Conservation (phyloP, 2,797 vertebrate species). For the Malurus leucopterus region DNA sequence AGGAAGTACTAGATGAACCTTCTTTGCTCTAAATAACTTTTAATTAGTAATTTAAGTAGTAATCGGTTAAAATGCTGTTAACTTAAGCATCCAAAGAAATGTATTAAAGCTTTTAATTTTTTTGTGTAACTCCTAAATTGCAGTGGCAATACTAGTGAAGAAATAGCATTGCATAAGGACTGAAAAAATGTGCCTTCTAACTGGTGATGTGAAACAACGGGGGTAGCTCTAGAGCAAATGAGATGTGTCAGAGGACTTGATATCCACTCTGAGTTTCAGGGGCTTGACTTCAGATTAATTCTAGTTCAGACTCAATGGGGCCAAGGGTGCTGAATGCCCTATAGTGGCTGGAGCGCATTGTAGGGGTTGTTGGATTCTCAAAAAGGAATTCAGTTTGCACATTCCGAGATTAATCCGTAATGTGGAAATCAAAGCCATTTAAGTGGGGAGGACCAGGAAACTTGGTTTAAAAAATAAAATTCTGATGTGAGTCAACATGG, state of each 20-base stretch:
- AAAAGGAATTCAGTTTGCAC: background rate
- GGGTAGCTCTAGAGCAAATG: background rate
- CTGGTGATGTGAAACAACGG: background rate
- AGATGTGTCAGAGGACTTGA: background rate
- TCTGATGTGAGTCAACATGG: background rate
- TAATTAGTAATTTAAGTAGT: background rate
- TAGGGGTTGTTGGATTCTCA: background rate
- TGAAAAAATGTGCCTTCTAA: background rate
- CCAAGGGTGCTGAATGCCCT: background rate
- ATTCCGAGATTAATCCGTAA: background rate
- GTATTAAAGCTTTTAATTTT: background rate
- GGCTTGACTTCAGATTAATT: background rate
- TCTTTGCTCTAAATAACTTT: background rate
- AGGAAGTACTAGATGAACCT: background rate
- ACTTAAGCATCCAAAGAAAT: background rate
- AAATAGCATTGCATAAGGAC: background rate
- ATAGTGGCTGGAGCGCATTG: background rate
- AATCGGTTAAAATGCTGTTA: background rate
- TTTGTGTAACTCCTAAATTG: background rate
- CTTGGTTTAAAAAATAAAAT: background rate
- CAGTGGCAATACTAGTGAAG: background rate
- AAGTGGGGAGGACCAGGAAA: background rate
- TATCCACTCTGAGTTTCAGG: accelerated
- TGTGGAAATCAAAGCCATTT: background rate
- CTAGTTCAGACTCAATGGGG: background rate